phyloP scores from a whole-genome alignment of 2,113 vertebrate species.

The Chionomys nivalis region DNA sequence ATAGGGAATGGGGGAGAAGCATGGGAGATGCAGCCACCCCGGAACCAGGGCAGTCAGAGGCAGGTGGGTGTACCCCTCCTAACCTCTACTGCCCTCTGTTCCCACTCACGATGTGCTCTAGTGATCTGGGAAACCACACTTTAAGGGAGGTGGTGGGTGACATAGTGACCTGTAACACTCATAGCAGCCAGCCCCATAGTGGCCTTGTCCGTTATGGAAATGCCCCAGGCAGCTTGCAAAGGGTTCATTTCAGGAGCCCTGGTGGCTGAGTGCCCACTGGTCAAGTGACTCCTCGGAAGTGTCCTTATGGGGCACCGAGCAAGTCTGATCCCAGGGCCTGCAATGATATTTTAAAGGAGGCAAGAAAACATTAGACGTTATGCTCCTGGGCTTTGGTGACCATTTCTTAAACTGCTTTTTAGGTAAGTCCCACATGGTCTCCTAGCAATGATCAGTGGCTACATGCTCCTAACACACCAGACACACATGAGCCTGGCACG shows the following conservation, averaged over 20 bases:
- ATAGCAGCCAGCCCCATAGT: neutral
- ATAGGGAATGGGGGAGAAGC: fast-evolving
- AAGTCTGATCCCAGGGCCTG: neutral
- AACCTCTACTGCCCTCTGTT: neutral
- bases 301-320: neutral
- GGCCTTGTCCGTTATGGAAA: neutral
- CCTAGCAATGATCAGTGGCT: neutral
- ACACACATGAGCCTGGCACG: fast-evolving
- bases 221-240: neutral
- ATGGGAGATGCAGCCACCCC: too few species aligned
- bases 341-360: neutral
- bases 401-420: neutral
- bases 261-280: neutral
- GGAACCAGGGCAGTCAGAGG: neutral
- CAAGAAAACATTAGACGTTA: neutral
- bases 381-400: neutral
- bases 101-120: neutral
- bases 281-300: neutral
- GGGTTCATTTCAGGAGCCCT: neutral
- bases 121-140: neutral
- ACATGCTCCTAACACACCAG: neutral
- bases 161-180: neutral
- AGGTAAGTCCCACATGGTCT: neutral
- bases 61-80: neutral
- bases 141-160: fast-evolving